Conservation (phyloP, 1,140 invertebrate species). For the Meloidogyne exigua region DNA sequence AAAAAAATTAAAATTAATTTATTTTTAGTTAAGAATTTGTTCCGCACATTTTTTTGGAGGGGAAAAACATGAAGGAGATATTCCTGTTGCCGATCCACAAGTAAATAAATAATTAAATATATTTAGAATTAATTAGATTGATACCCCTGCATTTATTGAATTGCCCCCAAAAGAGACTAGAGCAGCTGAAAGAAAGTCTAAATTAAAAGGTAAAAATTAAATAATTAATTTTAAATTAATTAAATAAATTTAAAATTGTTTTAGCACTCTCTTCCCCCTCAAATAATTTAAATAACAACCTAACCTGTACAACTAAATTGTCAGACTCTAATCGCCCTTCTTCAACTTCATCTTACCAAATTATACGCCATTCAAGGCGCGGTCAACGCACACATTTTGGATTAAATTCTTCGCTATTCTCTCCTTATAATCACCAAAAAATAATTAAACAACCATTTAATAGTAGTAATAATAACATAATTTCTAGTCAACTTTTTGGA, state of each 20-base stretch:
- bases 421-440: not conserved
- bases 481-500: not conserved
- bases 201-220: slow-evolving; percentile 8
- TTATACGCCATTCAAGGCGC: not conserved
- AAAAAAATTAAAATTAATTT: not conserved
- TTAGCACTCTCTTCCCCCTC: not conserved
- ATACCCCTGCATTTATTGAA: slow-evolving; percentile 61
- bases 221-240: not conserved
- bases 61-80: slow-evolving; percentile 65
- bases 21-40: slow-evolving; percentile 64
- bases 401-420: not conserved
- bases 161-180: slow-evolving; percentile 61
- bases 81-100: slow-evolving; percentile 64
- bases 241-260: slow-evolving; percentile 1
- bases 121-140: slow-evolving; percentile 50
- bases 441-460: not conserved
- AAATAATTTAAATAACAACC: not conserved
- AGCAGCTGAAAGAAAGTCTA: slow-evolving; percentile 10
- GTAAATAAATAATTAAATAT: slow-evolving; percentile 31
- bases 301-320: not conserved
- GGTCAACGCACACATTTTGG: not conserved
- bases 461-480: not conserved
- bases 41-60: slow-evolving; percentile 65
- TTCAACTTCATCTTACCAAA: not conserved
- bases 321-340: not conserved